Conservation (phyloP, 2,113 vertebrate species). For the Menidia beryllina region DNA sequence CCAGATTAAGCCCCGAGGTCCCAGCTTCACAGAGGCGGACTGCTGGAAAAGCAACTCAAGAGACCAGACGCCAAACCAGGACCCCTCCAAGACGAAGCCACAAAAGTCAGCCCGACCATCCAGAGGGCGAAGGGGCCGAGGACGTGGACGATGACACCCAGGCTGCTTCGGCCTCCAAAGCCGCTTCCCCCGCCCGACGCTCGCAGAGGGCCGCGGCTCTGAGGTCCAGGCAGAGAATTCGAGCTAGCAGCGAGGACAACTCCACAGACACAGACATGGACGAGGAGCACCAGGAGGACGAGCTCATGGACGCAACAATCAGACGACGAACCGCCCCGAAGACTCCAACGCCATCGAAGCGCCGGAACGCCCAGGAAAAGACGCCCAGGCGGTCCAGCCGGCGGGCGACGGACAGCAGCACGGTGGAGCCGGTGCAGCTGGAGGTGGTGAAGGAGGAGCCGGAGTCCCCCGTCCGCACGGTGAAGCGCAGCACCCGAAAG, state of each 20-base stretch:
- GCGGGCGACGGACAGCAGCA: constrained; percentile 28
- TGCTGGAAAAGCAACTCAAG: constrained; percentile 59
- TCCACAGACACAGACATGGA: constrained; percentile 50
- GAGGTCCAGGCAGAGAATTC: constrained; percentile 21
- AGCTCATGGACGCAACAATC: neutral
- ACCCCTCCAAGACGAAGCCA: constrained; percentile 63
- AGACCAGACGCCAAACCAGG: constrained; percentile 10
- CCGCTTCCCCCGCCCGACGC: constrained; percentile 76
- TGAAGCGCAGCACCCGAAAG: constrained; percentile 73
- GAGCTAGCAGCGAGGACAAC: neutral
- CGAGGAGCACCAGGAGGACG: constrained; percentile 20
- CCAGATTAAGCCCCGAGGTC: constrained; percentile 39
- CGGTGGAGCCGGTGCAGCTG: constrained; percentile 8
- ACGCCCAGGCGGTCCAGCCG: constrained; percentile 72
- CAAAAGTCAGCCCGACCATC: constrained; percentile 32
- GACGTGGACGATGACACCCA: constrained; percentile 12
- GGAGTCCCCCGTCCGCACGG: constrained; percentile 11
- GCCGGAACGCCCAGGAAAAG: constrained; percentile 31
- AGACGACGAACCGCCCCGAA: constrained; percentile 27
- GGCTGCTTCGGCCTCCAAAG: constrained; percentile 39
- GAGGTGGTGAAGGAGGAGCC: constrained; percentile 59
- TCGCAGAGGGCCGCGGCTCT: constrained; percentile 31
- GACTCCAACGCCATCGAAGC: constrained; percentile 43
- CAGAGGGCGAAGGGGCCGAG: constrained; percentile 7
- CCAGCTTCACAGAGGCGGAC: constrained; percentile 61